Base-by-base conservation (phyloP, 2,113 vertebrate species). In the Aspidoscelis tigris region DNA sequence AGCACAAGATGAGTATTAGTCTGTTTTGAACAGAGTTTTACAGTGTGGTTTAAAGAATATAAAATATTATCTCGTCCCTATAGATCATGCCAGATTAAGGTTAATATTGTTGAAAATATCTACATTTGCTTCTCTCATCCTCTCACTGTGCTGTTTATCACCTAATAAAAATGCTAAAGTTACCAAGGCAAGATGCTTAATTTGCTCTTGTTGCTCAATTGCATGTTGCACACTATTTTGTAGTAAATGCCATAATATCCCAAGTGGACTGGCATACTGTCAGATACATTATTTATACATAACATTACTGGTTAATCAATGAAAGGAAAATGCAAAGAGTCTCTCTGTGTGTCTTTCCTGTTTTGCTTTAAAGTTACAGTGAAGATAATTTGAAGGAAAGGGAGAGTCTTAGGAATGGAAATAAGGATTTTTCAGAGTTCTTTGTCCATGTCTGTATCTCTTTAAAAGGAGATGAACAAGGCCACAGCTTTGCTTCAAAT, bases 211-310 rank as follows among this genome's bases (percentile, higher is more conserved):
- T 92, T 95, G 95, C 93, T 95, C 93, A 95, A 92, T 95, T 96
- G 95, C 93, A 94, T 94, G 94, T 94, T 95, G 94, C 95, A 95
- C 96, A 94, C 96, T 96, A 95, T 97, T 96, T 96, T 95, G 94
- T 94, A 94, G 95, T 96, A 96, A 97, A 97, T 96, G 95, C 95
- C 94, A 95, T 93, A 92, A 88, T 92, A 91, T 96, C 96, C 96
- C 96, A 95, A 95, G 96, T 96, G 96, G 87, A 94, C 92, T 94
- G 92, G 96, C 95, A 95, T 95, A 96, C 95, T 96, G 96, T 96
- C 96, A 96, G 92, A 94, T 95, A 92, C 96, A 96, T 97, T 97
- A 96, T 97, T 97, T 97, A 96, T 96, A 95, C 95, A 96, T 96
- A 96, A 93, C 96, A 96, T 96, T 96, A 96, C 95, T 95, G 95